Conservation (phyloP, 2,113 vertebrate species). For the Ammodytes dubius region DNA sequence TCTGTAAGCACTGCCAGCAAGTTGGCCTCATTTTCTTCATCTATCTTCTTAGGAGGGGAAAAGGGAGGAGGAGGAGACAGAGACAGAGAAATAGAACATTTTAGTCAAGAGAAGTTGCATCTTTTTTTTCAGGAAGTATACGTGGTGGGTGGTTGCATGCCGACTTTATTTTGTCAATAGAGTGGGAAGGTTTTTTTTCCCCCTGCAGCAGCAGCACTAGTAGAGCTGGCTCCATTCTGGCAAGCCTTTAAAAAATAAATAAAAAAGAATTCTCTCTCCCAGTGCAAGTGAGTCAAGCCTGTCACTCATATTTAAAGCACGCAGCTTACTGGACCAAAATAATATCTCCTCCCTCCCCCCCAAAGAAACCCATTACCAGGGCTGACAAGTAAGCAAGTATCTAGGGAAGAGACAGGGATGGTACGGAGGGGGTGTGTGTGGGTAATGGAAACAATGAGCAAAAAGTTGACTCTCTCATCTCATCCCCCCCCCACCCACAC, state of each 20-base stretch:
- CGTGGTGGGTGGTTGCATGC: constrained; percentile 60
- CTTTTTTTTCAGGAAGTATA: constrained; percentile 59
- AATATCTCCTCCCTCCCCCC: constrained; percentile 76
- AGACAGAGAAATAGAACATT: constrained; percentile 75
- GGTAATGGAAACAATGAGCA: constrained; percentile 64
- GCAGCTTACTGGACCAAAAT: constrained; percentile 88
- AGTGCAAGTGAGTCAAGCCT: constrained; percentile 82
- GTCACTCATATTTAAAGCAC: constrained; percentile 86
- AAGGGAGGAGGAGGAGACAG: constrained; percentile 43
- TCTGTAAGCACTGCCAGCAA: constrained; percentile 99
- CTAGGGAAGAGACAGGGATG: constrained; percentile 69
- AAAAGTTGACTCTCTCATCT: constrained; percentile 62
- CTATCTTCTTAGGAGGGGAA: constrained; percentile 93
- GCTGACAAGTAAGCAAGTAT: constrained; percentile 80
- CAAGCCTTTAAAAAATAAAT: constrained; percentile 73
- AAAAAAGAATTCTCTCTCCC: constrained; percentile 79
- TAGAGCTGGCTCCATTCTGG: constrained; percentile 64
- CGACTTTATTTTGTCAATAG: constrained; percentile 72
- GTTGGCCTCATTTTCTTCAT: constrained; percentile 99
- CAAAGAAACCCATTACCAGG: constrained; percentile 84
- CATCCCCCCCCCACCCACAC: constrained; percentile 7
- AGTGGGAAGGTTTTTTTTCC: constrained; percentile 54
- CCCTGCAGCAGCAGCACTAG: constrained; percentile 58
- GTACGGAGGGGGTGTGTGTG: constrained; percentile 43
- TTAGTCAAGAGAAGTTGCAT: constrained; percentile 77